These are phyloP conservation scores for Eilema sororculum DNA, from an alignment of 2,888 invertebrate species.

Conservation along the genomic window DNA sequence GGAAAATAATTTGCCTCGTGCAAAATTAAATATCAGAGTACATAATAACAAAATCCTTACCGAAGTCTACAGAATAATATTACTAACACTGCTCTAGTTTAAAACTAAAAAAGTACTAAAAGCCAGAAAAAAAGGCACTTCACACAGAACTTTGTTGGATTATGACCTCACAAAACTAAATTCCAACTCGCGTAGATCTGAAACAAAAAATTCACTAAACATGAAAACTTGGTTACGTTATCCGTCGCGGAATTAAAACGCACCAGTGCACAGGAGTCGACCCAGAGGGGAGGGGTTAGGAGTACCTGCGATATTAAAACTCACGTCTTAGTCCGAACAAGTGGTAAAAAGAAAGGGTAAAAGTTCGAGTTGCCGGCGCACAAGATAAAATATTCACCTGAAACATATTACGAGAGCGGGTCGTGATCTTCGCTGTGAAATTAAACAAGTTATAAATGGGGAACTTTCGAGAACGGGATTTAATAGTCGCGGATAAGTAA, in stretches of 20 bases:
- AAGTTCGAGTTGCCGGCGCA: slow-evolving; percentile 44
- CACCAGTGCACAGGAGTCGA: slow-evolving; percentile 25
- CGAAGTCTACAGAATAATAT: background rate
- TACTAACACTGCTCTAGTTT: background rate
- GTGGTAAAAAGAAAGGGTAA: slow-evolving; percentile 65
- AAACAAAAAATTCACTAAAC: slow-evolving; percentile 31
- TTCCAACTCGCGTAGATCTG: slow-evolving; percentile 15
- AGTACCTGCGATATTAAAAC: slow-evolving; percentile 64
- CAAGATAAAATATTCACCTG: slow-evolving; percentile 67
- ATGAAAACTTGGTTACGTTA: slow-evolving; percentile 47
- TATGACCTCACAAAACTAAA: slow-evolving; percentile 15
- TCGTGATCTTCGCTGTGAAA: slow-evolving; percentile 67
- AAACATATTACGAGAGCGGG: slow-evolving; percentile 61
- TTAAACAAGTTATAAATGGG: slow-evolving; percentile 74
- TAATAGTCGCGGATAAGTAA: slow-evolving; percentile 66
- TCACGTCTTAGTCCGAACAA: slow-evolving; percentile 62
- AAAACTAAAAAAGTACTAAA: background rate
- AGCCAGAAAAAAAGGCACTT: background rate
- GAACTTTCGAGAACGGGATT: slow-evolving; percentile 61
- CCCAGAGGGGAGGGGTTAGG: background rate
- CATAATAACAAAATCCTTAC: background rate
- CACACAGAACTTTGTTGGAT: background rate
- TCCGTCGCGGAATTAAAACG: slow-evolving; percentile 42
- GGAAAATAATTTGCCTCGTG: background rate
- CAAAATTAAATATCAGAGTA: background rate